Evolutionary conservation across 1,140 invertebrate genomes (phyloP).

Genomic region (Hylaeus anthracinus): DNA sequence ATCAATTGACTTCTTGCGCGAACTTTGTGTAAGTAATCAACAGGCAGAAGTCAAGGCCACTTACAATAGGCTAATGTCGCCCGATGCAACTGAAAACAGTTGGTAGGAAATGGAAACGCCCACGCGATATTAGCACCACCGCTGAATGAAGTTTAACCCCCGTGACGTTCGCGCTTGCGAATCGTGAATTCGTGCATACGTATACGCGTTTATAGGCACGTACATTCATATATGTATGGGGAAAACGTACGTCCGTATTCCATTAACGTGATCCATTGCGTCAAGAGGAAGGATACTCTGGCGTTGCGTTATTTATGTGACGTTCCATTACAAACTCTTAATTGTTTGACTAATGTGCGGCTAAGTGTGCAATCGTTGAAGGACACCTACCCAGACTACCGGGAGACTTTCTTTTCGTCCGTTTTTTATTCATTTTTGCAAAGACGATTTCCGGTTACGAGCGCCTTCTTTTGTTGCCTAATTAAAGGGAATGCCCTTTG

Average conservation of each 20-base stretch:
- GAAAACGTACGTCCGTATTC: constrained; percentile 46
- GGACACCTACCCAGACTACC: constrained; percentile 8
- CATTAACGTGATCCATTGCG: constrained; percentile 62
- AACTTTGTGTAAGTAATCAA: constrained; percentile 17
- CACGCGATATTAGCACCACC: constrained; percentile 63
- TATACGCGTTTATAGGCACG: too few relatives aligned
- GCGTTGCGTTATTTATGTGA: constrained; percentile 78
- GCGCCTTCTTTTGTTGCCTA: constrained; percentile 17
- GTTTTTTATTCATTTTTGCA: constrained; percentile 17
- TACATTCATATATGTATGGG: constrained; percentile 14
- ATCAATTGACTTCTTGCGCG: neutral
- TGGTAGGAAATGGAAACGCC: constrained; percentile 73
- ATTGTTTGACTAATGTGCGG: constrained; percentile 79
- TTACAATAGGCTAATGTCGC: constrained; percentile 52
- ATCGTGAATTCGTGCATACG: constrained; percentile 56
- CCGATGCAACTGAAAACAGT: constrained; percentile 56
- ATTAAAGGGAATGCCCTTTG: constrained; percentile 29
- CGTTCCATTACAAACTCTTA: constrained; percentile 79
- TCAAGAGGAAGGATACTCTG: constrained; percentile 44
- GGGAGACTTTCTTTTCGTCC: neutral
- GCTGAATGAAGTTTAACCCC: constrained; percentile 60
- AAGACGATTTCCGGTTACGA: constrained; percentile 41
- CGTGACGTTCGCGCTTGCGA: constrained; percentile 37
- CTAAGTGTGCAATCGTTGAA: constrained; percentile 57
- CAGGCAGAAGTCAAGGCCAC: constrained; percentile 14